Percentiles rank a stretch among this genome's conserved stretches.
Evolutionary conservation across 2,113 vertebrate genomes (phyloP).

Genomic region (Procavia capensis): DNA sequence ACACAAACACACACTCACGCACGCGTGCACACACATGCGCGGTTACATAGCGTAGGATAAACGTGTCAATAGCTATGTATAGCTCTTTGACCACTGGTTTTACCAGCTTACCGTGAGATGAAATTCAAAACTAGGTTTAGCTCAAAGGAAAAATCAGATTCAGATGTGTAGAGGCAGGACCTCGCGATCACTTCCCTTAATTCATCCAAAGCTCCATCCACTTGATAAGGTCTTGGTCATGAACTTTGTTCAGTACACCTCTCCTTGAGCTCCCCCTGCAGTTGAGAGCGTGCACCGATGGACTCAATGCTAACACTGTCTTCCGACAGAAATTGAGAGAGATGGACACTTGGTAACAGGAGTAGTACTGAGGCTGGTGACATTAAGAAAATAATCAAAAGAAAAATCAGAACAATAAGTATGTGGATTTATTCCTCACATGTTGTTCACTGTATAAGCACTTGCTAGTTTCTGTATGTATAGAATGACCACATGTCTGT

Average conservation of each 20-base stretch:
- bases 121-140: background rate
- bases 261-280: constrained; percentile 68
- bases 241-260: background rate
- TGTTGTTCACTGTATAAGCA: background rate
- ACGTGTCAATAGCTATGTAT: background rate
- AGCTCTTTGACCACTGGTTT: background rate
- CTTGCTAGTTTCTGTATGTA: background rate
- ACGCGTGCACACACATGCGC: too few relatives aligned
- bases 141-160: constrained; percentile 48
- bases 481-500: background rate
- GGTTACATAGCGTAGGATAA: background rate
- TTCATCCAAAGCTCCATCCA: background rate
- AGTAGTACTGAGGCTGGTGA: background rate
- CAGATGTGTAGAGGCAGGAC: background rate
- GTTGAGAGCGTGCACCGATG: background rate
- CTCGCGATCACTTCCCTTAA: background rate
- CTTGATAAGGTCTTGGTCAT: background rate
- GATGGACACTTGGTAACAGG: rapidly evolving
- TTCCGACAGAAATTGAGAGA: background rate
- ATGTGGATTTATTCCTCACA: background rate
- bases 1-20: too few relatives aligned
- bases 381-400: constrained; percentile 16
- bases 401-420: background rate
- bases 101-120: background rate
- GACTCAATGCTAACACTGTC: too few relatives aligned